Base-by-base conservation (phyloP, 2,797 vertebrate species). In the Acanthopagrus latus region DNA sequence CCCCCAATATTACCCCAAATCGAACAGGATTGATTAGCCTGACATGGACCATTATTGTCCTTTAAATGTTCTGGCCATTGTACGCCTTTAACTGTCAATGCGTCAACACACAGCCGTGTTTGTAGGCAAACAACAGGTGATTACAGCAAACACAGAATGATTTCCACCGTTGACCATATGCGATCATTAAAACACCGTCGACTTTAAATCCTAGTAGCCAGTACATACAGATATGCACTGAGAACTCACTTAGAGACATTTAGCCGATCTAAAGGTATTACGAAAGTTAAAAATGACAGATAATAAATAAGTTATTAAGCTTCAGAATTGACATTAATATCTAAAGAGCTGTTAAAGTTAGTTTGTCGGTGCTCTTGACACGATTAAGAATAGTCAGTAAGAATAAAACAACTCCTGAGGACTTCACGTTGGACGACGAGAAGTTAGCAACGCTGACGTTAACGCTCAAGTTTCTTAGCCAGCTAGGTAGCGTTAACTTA, bases 121-220 rank as follows among this genome's bases (percentile, higher is more conserved):
- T 84, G 25, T 11, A 60, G 83, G 47, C 70, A 86, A 84, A 91
- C 87, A 86, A 80, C 83, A 87, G 83, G 77, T 84, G 75, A 84
- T 64, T 20, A 70, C 59, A 75, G 71, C 57, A 76, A 66, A 83
- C 44, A 76, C 81, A 71, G 57, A 50, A 56, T 12, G 44, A 18
- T 46, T 38, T n/a, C 12, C 1, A 0, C 7, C 33, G 33, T 33
- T 33, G 33, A 2, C 9, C 23, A 48, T 0, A 2, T 65, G 2
- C 21, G 11, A 47, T 23, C 12, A 50, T 11, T 29, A 8, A 43
- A 25, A 44, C 0, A 25, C 1, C 11, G 3, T n/a, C 27, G 6
- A 16, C 0, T 1, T 55, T 25, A 7, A 14, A 46, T 10, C 2
- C 13, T 16, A 27, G 20, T 16, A 27, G 20, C 4, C 20, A n/a